Evolutionary conservation across 1,140 invertebrate genomes (phyloP), one percentile per base, ranked within the genome.

Genomic region (Capitella teleta): DNA sequence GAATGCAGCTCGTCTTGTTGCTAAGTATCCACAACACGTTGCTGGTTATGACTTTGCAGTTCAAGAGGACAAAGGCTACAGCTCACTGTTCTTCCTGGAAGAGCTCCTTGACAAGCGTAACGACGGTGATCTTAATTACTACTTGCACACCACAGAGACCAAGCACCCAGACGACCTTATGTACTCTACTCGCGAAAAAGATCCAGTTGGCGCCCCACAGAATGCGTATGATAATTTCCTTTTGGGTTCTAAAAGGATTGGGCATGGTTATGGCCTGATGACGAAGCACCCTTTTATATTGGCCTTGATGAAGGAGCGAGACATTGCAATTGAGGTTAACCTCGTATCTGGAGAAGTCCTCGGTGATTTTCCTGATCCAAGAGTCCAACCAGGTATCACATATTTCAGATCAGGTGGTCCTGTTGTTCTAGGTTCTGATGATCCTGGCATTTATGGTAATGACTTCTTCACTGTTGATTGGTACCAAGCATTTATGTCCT

Each of bases 41-140:
- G 47, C 51, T 0, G 61, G 59, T 23, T 61, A 49, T 52, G 61
- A 63, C 46, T 18, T 61, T n/a, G 60, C 60, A 10, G 54, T 42
- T n/a, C 58, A 63, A 49, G 61, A 63, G 52, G 61, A 63, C 32
- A 36, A 34, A 2, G 61, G 61, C 5, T 56, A 61, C 50, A 57
- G 59, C 5, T 42, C 57, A 3, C 28, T 61, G 18, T 60, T 54
- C 40, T 61, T 55, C 34, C 46, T 55, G 1, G 41, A 49, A 4
- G 19, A 55, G 21, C 28, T 44, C 16, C 14, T 26, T n/a, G 42
- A 44, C 23, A 14, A 45, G 19, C 49, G 23, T 8, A 55, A 56
- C 19, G 34, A 42, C 6, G 28, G 34, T 25, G 21, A 21, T 21
- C 18, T 63, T n/a, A 54, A 55, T 34, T 48, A 56, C 14, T 55